Percentiles rank a stretch among this genome's conserved stretches.
Conservation (phyloP, 1,140 invertebrate species). For the Drosophila teissieri region DNA sequence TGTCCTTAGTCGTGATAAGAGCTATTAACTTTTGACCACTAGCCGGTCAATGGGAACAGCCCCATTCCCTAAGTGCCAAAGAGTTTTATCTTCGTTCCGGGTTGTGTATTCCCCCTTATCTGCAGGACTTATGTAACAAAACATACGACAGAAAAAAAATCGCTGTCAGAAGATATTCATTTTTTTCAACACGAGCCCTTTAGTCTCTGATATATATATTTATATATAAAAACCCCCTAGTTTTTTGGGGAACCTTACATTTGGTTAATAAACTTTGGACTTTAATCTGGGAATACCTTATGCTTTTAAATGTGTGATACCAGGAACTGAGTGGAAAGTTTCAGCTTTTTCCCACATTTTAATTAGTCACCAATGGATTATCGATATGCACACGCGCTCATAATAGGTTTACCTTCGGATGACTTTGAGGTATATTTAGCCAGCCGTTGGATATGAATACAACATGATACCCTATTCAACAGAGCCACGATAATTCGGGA, state of each 20-base stretch:
- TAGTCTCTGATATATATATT: neutral
- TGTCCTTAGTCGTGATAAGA: conserved; percentile 32
- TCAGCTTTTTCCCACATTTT: conserved; percentile 22
- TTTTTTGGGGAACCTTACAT: neutral
- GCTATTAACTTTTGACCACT: conserved; percentile 30
- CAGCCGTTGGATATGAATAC: conserved; percentile 21
- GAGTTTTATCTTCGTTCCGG: conserved; percentile 20
- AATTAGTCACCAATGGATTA: conserved; percentile 42
- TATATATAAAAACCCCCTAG: neutral
- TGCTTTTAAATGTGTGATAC: conserved; percentile 5
- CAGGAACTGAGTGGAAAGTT: conserved; percentile 26
- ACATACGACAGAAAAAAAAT: neutral
- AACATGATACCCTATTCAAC: conserved; percentile 31
- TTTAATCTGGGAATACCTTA: conserved; percentile 16
- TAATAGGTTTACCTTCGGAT: conserved; percentile 1
- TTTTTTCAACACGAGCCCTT: conserved; percentile 2
- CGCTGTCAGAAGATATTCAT: neutral
- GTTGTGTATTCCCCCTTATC: neutral
- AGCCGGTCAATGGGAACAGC: conserved; percentile 11
- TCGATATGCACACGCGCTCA: conserved; percentile 24
- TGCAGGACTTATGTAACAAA: neutral
- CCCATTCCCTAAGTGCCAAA: conserved; percentile 18
- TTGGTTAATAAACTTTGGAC: conserved; percentile 12
- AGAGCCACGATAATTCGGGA: conserved; percentile 6
- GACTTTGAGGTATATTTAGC: conserved; percentile 16